Percentiles rank a stretch among this genome's conserved stretches.
Evolutionary conservation across 64 coral and sea anemone species (phyloP).

Genomic region (Dendronephthya gigantea): DNA sequence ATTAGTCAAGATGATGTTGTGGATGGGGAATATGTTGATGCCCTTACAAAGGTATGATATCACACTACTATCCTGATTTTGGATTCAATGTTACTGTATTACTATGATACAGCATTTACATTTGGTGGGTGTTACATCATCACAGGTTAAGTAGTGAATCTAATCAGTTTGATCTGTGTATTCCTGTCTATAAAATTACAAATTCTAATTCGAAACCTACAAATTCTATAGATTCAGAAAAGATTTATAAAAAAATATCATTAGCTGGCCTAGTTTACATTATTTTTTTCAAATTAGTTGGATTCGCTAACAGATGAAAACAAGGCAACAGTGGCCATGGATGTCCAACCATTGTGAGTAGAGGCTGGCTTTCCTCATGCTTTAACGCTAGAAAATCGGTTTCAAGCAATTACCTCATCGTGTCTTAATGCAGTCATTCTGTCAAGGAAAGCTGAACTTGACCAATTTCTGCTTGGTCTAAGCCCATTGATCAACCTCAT

Average conservation of each 20-base stretch:
- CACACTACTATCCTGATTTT: no score
- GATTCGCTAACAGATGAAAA: not conserved
- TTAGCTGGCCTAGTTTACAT: no score
- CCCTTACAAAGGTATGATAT: not conserved
- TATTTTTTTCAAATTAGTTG: not conserved
- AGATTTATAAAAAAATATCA: no score
- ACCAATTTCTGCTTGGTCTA: not conserved
- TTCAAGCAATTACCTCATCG: not conserved
- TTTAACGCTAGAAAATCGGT: not conserved
- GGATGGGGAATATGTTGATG: not conserved
- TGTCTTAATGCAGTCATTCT: not conserved
- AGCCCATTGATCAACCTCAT: not conserved
- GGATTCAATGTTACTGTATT: no score
- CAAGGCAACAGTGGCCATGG: not conserved
- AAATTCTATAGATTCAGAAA: no score
- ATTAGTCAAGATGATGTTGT: not conserved
- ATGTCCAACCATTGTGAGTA: not conserved
- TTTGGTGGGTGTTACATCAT: not conserved
- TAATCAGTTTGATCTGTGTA: no score
- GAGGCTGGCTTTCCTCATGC: not conserved
- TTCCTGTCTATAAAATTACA: no score
- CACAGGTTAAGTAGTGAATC: no score
- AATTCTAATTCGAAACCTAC: not conserved
- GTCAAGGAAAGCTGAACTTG: no score
- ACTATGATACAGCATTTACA: no score